These are phyloP conservation scores for Archips xylosteana DNA, from an alignment of 2,888 invertebrate genomes.

Conservation along the genomic window DNA sequence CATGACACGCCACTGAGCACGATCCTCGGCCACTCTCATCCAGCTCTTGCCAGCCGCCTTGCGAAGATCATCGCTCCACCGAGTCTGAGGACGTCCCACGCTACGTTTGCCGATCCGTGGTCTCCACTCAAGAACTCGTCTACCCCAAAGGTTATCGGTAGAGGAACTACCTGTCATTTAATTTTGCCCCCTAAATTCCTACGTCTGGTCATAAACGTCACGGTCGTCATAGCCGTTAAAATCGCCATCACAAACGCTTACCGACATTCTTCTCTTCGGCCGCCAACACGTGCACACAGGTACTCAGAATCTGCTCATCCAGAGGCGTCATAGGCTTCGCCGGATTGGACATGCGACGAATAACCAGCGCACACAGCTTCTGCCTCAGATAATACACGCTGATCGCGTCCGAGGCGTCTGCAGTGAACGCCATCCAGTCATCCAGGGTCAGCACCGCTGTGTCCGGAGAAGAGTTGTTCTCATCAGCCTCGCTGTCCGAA, in stretches of 20 bases:
- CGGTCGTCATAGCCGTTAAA: too few relatives aligned
- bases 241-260: background rate
- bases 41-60: too few relatives aligned
- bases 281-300: constrained; percentile 88
- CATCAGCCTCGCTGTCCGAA: constrained; percentile 78
- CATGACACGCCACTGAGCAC: too few relatives aligned
- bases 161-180: too few relatives aligned
- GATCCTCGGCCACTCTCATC: too few relatives aligned
- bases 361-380: constrained; percentile 89
- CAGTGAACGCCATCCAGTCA: constrained; percentile 90
- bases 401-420: constrained; percentile 88
- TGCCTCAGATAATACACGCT: constrained; percentile 89
- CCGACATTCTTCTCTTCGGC: constrained; percentile 88
- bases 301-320: constrained; percentile 89
- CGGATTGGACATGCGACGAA: constrained; percentile 86
- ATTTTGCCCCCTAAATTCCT: too few relatives aligned
- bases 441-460: constrained; percentile 86
- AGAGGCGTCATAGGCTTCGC: constrained; percentile 82
- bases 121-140: too few relatives aligned
- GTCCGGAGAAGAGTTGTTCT: constrained; percentile 68
- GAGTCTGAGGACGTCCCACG: too few relatives aligned
- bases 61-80: too few relatives aligned
- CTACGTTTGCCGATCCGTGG: too few relatives aligned
- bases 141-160: too few relatives aligned
- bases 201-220: too few relatives aligned